These are phyloP conservation scores for Mamestra brassicae DNA, from an alignment of 2,888 invertebrate genomes.

Conservation along the genomic window DNA sequence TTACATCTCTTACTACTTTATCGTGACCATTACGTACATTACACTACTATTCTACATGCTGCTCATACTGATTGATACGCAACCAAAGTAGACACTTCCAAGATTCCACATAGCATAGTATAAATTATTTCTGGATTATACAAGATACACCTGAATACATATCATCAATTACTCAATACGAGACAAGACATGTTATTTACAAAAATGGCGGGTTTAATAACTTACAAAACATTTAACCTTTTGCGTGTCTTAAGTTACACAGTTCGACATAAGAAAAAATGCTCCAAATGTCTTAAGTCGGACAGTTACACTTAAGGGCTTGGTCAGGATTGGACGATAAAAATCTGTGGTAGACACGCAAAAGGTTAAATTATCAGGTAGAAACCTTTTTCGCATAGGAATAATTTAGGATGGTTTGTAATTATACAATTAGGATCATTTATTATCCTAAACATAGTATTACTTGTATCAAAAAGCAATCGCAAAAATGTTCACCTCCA, in stretches of 20 bases:
- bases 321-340: no score
- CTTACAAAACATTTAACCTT: slow-evolving; percentile 57
- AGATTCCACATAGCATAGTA: slow-evolving; percentile 58
- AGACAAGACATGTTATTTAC: slow-evolving; percentile 68
- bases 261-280: no score
- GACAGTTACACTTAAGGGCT: no score
- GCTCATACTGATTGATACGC: slow-evolving; percentile 75
- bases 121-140: slow-evolving; percentile 66
- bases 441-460: slow-evolving; percentile 38
- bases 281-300: no score
- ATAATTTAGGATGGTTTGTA: slow-evolving; percentile 54
- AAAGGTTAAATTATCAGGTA: slow-evolving; percentile 61
- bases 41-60: slow-evolving; percentile 83
- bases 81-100: slow-evolving; percentile 67
- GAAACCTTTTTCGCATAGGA: slow-evolving; percentile 46
- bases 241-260: no score
- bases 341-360: no score
- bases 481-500: slow-evolving; percentile 45
- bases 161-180: slow-evolving; percentile 58
- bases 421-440: slow-evolving; percentile 40
- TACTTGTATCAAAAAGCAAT: slow-evolving; percentile 43
- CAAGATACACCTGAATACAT: slow-evolving; percentile 62
- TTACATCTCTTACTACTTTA: slow-evolving; percentile 85
- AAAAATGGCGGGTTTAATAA: slow-evolving; percentile 68
- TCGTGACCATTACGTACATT: slow-evolving; percentile 84